A percentile compares a stretch with the other conserved stretches of the same genome.
phyloP scores from a whole-genome alignment of 30 jellyfish, hydroid and myxozoan species.

The Nemopilema nomurai region DNA sequence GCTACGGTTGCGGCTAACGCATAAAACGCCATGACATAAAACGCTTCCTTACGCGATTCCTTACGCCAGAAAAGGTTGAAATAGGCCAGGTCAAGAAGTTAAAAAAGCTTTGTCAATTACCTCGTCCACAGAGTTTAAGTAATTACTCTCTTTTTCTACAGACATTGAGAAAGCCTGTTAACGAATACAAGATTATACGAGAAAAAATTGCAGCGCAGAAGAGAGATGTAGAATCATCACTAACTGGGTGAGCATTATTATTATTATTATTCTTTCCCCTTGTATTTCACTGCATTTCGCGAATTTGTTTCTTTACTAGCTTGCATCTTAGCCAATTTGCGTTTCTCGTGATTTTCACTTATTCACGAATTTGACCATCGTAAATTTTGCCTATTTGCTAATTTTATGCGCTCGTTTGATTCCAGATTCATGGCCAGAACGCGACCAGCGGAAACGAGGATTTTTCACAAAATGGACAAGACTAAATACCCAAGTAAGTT shows the following conservation, averaged over 20 bases:
- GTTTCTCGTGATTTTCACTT: neutral
- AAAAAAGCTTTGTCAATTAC: too few species aligned
- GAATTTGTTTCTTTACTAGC: neutral
- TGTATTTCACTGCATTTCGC: neutral
- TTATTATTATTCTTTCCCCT: neutral
- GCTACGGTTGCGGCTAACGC: too few species aligned
- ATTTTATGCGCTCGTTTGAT: neutral
- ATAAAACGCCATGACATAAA: too few species aligned
- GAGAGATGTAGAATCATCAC: conserved; percentile 72
- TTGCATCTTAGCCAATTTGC: neutral
- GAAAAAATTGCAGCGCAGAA: conserved; percentile 87
- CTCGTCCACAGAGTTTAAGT: too few species aligned
- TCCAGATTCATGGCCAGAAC: conserved; percentile 81
- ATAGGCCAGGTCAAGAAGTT: too few species aligned
- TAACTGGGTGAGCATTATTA: conserved; percentile 57
- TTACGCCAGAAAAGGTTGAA: too few species aligned
- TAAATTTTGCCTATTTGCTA: neutral
- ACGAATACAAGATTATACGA: conserved; percentile 73
- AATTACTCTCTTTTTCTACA: conserved; percentile 30
- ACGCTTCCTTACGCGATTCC: too few species aligned
- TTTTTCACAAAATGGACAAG: conserved; percentile 58
- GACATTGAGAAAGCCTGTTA: conserved; percentile 86
- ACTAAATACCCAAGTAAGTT: conserved; percentile 69
- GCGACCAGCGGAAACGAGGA: conserved; percentile 69
- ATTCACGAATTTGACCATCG: neutral